A percentile compares a stretch with the other conserved stretches of the same genome.
Evolutionary conservation across 2,888 invertebrate genomes (phyloP).

Genomic region (Empis livida): DNA sequence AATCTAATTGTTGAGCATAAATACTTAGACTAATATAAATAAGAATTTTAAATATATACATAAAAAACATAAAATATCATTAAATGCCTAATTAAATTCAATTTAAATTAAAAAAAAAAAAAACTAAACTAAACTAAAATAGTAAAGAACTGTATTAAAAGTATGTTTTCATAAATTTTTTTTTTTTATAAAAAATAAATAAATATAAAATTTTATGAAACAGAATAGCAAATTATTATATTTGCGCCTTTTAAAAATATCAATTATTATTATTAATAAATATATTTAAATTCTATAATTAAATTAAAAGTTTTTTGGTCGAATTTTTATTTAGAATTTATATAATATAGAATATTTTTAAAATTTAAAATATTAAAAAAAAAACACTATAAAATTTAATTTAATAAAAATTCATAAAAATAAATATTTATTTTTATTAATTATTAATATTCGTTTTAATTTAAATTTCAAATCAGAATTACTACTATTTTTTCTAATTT

Average conservation of each 20-base stretch:
- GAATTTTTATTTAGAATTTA: not conserved
- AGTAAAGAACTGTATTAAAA: not conserved
- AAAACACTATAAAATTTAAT: no score
- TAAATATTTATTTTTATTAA: no score
- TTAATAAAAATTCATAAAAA: no score
- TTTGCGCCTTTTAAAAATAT: not conserved
- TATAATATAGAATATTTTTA: not conserved
- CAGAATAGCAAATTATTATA: not conserved
- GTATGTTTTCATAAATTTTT: not conserved
- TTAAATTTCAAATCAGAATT: no score
- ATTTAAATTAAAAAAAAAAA: not conserved
- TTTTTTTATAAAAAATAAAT: not conserved
- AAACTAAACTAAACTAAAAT: not conserved
- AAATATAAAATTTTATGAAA: not conserved
- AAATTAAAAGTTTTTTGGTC: not conserved
- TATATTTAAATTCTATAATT: not conserved
- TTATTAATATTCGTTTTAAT: no score
- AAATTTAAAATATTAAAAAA: no score
- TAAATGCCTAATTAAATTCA: no score
- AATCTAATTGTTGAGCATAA: no score
- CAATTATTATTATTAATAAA: not conserved
- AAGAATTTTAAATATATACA: no score
- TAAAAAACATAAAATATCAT: no score
- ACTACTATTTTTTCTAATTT: no score
- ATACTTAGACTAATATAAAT: no score